Evolutionary conservation across 2,888 invertebrate genomes (phyloP).

Genomic region (Cerastis rubricosa): DNA sequence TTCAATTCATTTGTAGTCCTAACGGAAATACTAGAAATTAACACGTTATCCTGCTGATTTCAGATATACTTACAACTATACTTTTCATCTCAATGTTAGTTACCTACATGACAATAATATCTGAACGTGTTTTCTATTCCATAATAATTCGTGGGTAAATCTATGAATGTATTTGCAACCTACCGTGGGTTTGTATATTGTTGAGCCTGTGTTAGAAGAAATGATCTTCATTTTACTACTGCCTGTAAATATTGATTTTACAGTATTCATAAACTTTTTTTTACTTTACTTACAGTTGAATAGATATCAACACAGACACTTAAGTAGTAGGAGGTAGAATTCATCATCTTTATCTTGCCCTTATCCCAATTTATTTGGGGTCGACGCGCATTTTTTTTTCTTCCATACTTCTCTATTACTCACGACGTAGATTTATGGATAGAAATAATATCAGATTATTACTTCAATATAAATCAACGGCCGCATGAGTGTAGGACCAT

Average conservation of each 20-base stretch:
- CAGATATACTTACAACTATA: conserved; percentile 36
- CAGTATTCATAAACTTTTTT: neutral
- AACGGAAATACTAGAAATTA: neutral
- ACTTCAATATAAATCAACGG: neutral
- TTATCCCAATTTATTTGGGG: too few relatives aligned
- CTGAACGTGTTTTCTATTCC: neutral
- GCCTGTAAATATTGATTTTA: conserved; percentile 25
- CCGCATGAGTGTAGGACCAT: neutral
- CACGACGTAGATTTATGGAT: neutral
- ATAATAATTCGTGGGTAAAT: conserved; percentile 10
- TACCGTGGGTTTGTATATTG: neutral
- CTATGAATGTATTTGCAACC: neutral
- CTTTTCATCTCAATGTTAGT: conserved; percentile 3
- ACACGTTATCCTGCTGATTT: conserved; percentile 21
- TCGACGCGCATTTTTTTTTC: too few relatives aligned
- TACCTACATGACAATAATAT: neutral
- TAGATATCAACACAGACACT: neutral
- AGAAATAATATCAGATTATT: neutral
- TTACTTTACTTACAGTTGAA: too few relatives aligned
- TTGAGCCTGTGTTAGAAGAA: neutral
- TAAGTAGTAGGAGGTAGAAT: neutral
- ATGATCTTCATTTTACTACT: neutral
- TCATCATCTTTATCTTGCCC: too few relatives aligned
- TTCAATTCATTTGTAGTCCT: neutral
- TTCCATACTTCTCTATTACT: too few relatives aligned